Evolutionary conservation across 2,797 vertebrate genomes (phyloP), one percentile per base, ranked within the genome.

Genomic region (Gymnodraco acuticeps): DNA sequence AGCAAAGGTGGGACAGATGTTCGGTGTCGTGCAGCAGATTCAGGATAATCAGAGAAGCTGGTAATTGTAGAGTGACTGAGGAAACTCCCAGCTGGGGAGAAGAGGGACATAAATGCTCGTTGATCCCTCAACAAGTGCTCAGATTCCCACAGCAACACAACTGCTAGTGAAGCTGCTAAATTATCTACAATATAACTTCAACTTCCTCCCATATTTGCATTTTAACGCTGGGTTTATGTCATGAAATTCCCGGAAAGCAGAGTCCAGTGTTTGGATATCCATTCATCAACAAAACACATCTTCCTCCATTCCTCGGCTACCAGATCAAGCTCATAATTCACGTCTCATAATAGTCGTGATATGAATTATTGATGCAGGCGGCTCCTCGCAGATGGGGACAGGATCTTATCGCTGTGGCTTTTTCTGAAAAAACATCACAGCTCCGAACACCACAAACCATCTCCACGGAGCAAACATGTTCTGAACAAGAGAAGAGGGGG

Each of bases 291-390:
- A 56, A 11, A 47, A 56, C 27, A 27, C 53, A 70, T 64, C 54
- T 51, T 48, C 46, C 64, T 51, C 33, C 23, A 6, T 3, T 19
- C 45, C 50, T 46, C 27, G 6, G 45, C 46, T 23, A 48, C 54
- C 48, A 64, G 65, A 75, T 52, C 69, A 82, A 19, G 47, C 70
- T 81, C 75, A 71, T 70, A 70, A 79, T 70, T 81, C 72, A 66
- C 33, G 64, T 63, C 71, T 68, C 81, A 55, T 82, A 83, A 84
- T 86, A 73, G 66, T 81, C 61, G 67, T 47, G 68, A 65, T 23
- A 73, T 89, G 74, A 88, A 88, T 89, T 83, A 87, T 89, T 86
- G 70, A 90, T 90, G 87, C 58, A 47, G 56, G 77, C 65, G 75
- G 77, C 85, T 70, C 56, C 2, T 10, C 73, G 59, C 60, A 56